These are phyloP conservation scores for Leptinotarsa tumamoca DNA, from an alignment of 2,888 invertebrate species.

Conservation along the genomic window DNA sequence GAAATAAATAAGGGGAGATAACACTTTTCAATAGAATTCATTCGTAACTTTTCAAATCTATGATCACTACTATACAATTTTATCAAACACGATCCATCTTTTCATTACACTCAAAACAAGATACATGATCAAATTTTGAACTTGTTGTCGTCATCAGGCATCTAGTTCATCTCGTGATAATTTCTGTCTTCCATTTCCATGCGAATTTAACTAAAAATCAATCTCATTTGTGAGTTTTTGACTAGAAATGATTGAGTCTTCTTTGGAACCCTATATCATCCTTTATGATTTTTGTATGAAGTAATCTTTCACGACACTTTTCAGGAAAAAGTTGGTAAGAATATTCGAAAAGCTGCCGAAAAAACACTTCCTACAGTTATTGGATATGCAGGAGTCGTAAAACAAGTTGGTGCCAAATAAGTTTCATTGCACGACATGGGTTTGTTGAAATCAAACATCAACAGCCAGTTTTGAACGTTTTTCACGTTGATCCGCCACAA, in stretches of 20 bases:
- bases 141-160: too few relatives aligned
- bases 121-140: too few relatives aligned
- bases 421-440: background rate
- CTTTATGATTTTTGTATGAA: background rate
- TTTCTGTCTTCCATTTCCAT: too few relatives aligned
- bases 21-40: too few relatives aligned
- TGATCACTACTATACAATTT: too few relatives aligned
- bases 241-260: background rate
- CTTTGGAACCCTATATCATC: background rate
- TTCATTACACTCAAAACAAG: too few relatives aligned
- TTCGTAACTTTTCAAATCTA: too few relatives aligned
- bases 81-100: too few relatives aligned
- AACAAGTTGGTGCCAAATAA: conserved; percentile 27
- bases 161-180: too few relatives aligned
- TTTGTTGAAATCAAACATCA: background rate
- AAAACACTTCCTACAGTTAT: conserved; percentile 42
- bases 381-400: conserved; percentile 42
- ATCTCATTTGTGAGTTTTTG: background rate
- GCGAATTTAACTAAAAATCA: too few relatives aligned
- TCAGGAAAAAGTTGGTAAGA: conserved; percentile 45
- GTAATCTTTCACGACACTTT: conserved; percentile 10
- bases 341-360: conserved; percentile 43
- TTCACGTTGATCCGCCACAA: background rate
- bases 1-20: background rate
- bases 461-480: background rate